A percentile compares a stretch with the other conserved stretches of the same genome.
Evolutionary conservation across 2,797 vertebrate species (phyloP).

Genomic region (Selene dorsalis): DNA sequence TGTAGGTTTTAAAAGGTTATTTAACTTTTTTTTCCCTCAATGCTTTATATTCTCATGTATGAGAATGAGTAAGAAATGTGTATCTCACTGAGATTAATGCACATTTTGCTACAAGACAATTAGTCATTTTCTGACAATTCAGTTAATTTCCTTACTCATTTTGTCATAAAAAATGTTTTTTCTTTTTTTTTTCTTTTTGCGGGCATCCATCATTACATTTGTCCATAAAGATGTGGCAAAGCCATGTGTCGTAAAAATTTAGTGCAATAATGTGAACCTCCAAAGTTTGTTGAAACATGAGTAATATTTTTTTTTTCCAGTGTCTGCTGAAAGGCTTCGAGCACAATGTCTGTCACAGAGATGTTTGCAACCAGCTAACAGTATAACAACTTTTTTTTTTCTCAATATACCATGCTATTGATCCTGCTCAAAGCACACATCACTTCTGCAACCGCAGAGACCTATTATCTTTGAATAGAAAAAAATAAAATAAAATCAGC

Average conservation of each 20-base stretch:
- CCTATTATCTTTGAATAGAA: constrained; percentile 81
- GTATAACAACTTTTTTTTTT: constrained; percentile 80
- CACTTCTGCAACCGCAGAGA: constrained; percentile 84
- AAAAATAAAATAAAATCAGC: constrained; percentile 83
- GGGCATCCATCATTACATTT: constrained; percentile 94
- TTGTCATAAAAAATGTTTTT: constrained; percentile 88
- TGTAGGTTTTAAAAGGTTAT: constrained; percentile 89
- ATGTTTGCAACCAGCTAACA: constrained; percentile 83
- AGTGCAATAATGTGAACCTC: constrained; percentile 98
- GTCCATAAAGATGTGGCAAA: constrained; percentile 95
- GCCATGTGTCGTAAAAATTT: constrained; percentile 96
- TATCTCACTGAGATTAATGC: constrained; percentile 99
- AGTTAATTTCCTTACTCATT: constrained; percentile 86
- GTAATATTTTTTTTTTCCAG: constrained; percentile 81
- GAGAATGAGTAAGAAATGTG: constrained; percentile 99
- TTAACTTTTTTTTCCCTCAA: constrained; percentile 82
- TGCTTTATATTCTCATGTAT: constrained; percentile 99
- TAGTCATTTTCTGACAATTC: constrained; percentile 93
- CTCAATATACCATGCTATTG: constrained; percentile 85
- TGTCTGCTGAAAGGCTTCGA: constrained; percentile 85
- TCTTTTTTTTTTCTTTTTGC: constrained; percentile 72
- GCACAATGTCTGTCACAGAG: constrained; percentile 85
- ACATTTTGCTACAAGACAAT: constrained; percentile 99
- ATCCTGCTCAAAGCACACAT: constrained; percentile 84
- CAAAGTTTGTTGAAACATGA: constrained; percentile 91